Conservation (phyloP, 2,797 vertebrate species). For the Trachurus trachurus region DNA sequence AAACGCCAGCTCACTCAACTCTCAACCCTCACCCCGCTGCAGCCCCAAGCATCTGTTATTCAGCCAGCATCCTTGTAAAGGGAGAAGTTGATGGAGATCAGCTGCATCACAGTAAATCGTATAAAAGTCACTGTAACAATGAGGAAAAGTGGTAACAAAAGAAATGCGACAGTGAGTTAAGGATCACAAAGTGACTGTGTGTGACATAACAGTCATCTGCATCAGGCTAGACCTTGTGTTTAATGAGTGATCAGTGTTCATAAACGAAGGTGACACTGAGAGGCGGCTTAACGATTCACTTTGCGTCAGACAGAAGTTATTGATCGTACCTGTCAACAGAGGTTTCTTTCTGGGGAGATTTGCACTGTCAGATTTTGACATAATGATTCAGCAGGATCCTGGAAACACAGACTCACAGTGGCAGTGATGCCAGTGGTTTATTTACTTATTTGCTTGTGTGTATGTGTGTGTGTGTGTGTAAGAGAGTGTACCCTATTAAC, state of each 20-base stretch:
- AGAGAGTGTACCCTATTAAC: constrained; percentile 48
- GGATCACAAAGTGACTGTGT: too few species aligned
- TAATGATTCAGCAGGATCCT: constrained; percentile 46
- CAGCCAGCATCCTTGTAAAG: neutral
- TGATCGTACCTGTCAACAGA: constrained; percentile 2
- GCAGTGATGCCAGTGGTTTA: constrained; percentile 41
- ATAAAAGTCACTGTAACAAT: neutral
- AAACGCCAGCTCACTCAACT: neutral
- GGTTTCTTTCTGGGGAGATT: constrained; percentile 12
- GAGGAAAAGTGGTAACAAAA: neutral
- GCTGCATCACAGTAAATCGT: neutral
- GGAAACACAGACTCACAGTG: constrained; percentile 46
- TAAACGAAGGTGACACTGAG: neutral
- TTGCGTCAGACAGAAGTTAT: neutral
- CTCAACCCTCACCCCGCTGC: too few species aligned
- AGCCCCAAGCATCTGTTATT: neutral
- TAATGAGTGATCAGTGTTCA: neutral
- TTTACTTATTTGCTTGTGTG: constrained; percentile 61
- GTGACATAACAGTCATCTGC: too few species aligned
- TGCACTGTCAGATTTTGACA: constrained; percentile 23
- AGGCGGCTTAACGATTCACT: too few species aligned
- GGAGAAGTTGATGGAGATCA: too few species aligned
- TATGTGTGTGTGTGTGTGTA: constrained; percentile 22
- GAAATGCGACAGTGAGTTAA: neutral
- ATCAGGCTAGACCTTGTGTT: too few species aligned